Evolutionary conservation across 2,113 vertebrate species (phyloP), one percentile per base, ranked within the genome.

Genomic region (Lutjanus erythropterus): DNA sequence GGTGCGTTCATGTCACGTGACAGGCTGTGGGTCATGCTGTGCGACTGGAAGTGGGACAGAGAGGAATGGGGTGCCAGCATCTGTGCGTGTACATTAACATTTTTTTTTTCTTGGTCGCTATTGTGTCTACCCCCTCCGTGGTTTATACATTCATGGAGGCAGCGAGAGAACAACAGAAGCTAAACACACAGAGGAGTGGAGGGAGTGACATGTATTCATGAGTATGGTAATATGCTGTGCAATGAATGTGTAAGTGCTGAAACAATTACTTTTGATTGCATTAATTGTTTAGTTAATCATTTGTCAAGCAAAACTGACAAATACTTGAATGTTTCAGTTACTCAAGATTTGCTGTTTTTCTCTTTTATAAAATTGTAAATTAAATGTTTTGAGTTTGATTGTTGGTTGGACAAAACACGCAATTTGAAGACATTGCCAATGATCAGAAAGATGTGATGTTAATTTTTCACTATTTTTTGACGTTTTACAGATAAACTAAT

Each of bases 1-100:
- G 89, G 86, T 72, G 73, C 55, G 59, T 78, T 69, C 35, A 18
- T 39, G 91, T 86, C 91, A 89, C 33, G 81, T 88, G 87, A 84
- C 59, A 49, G 23, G 65, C 75, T 61, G 56, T 56, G 61, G 84
- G 71, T 75, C 75, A 53, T 59, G 58, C 65, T 31, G 44, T 79
- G 76, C 49, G 47, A 33, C 72, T 86, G 81, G 72, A 91, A 89
- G 87, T 87, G 83, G 89, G 87, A 92, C 84, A 81, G 74, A 78
- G 81, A 85, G 81, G 86, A 90, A 88, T 90, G 75, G 78, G 74
- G 61, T 33, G 39, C 41, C 14, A 61, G 75, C 73, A 47, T 77
- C 52, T 77, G 66, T 59, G 71, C 78, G 72, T 82, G 72, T 81
- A 62, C 42, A 15, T 35, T 67, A 33, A 72, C 37, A 21, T 50